phyloP scores from a whole-genome alignment of 64 coral and sea anemone species.

The Montipora efflorescens region DNA sequence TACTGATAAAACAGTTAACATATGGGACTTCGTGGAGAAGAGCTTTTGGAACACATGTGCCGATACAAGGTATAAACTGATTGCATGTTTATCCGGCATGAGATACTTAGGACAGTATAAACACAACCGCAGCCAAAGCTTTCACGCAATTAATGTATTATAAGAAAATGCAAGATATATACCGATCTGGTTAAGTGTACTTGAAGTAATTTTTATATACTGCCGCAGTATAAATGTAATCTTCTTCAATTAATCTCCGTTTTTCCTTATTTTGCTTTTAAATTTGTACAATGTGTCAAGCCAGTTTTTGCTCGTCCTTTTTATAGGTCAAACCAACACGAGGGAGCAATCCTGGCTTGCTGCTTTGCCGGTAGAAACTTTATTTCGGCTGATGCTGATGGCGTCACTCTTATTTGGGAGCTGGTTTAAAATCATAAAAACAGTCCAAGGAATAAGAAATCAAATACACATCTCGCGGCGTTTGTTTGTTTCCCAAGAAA shows the following conservation, averaged over 20 bases:
- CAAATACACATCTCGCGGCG: background rate
- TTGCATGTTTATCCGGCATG: too few species aligned
- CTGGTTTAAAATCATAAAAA: background rate
- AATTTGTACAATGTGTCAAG: too few species aligned
- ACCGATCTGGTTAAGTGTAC: too few species aligned
- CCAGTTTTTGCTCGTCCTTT: background rate
- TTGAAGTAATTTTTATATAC: too few species aligned
- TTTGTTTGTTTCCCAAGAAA: too few species aligned
- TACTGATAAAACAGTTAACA: constrained; percentile 58
- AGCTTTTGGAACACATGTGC: background rate
- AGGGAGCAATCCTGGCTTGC: constrained; percentile 66
- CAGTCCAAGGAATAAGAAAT: background rate
- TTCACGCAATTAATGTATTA: too few species aligned
- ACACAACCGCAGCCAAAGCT: too few species aligned
- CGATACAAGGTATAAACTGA: background rate
- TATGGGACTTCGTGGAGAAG: constrained; percentile 64
- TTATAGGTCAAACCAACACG: constrained; percentile 53
- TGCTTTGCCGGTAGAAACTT: constrained; percentile 83
- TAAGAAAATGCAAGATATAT: too few species aligned
- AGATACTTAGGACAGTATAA: too few species aligned
- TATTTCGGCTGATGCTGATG: constrained; percentile 63
- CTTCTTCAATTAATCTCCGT: too few species aligned
- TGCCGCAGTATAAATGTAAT: too few species aligned
- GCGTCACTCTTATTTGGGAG: constrained; percentile 70
- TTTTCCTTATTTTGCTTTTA: too few species aligned